Conservation (phyloP, 2,113 vertebrate species). For the Rhadina sibilatrix region DNA sequence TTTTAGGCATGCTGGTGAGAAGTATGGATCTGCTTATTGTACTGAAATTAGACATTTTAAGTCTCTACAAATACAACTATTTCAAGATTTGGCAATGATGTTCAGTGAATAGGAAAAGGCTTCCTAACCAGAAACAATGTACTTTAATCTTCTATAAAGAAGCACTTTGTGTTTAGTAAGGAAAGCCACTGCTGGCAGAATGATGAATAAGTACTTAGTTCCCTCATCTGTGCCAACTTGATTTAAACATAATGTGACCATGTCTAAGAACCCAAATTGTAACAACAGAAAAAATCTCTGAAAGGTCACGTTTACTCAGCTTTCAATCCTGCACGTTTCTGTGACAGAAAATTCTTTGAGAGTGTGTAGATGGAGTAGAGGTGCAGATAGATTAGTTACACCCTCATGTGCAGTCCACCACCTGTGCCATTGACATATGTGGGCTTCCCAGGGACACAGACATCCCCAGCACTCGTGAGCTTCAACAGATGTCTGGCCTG, state of each 20-base stretch:
- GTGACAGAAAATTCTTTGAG: neutral
- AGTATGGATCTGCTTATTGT: neutral
- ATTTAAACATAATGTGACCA: neutral
- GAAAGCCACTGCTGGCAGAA: neutral
- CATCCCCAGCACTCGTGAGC: fast-evolving
- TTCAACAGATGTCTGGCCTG: neutral
- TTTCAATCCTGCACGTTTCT: neutral
- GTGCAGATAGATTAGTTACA: neutral
- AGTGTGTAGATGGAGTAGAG: fast-evolving
- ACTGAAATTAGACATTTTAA: neutral
- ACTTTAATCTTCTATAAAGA: neutral
- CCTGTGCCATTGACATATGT: neutral
- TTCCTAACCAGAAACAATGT: neutral
- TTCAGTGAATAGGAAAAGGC: neutral
- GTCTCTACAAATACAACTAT: neutral
- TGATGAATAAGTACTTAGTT: neutral
- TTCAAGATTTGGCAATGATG: neutral
- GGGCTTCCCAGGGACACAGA: neutral
- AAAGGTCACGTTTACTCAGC: neutral
- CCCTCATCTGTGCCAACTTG: neutral
- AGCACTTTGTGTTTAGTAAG: neutral
- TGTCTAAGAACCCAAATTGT: neutral
- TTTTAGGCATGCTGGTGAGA: neutral
- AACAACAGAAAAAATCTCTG: neutral
- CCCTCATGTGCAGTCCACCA: fast-evolving